These are phyloP conservation scores for Sanderia malayensis DNA, from an alignment of 30 jellyfish, hydroid and myxozoan species.

Conservation along the genomic window DNA sequence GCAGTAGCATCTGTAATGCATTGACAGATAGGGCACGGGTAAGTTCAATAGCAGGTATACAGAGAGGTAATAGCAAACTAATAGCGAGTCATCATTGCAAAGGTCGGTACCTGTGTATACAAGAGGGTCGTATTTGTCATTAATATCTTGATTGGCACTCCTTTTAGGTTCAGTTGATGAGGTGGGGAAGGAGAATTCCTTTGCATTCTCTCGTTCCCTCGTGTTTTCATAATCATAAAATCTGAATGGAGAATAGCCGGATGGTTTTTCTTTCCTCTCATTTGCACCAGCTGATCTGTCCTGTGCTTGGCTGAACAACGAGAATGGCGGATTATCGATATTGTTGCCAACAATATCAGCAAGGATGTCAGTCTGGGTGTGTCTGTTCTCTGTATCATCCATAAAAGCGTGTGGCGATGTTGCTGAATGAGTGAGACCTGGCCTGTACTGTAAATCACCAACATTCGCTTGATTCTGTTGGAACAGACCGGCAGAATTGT, in stretches of 20 bases:
- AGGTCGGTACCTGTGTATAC: conserved; percentile 7
- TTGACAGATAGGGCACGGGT: too few species aligned
- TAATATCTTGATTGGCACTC: neutral
- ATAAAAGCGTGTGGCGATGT: conserved; percentile 34
- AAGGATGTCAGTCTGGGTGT: conserved; percentile 39
- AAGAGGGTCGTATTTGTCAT: conserved; percentile 6
- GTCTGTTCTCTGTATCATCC: conserved; percentile 32
- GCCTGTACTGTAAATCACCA: neutral
- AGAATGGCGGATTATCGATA: neutral
- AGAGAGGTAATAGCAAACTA: too few species aligned
- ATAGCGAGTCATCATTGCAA: too few species aligned
- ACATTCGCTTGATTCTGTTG: neutral
- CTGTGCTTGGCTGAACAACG: conserved; percentile 17
- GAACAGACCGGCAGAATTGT: neutral
- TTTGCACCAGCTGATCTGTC: neutral
- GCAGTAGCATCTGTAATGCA: neutral
- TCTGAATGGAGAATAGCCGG: conserved; percentile 18
- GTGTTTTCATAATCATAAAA: conserved; percentile 20
- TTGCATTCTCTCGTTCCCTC: neutral
- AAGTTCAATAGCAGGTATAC: too few species aligned
- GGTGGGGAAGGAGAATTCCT: neutral
- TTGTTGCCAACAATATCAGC: neutral
- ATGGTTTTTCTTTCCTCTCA: neutral
- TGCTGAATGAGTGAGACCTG: conserved; percentile 37
- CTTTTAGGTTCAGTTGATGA: conserved; percentile 5